phyloP scores from a whole-genome alignment of 2,888 invertebrate genomes.

The Trilocha varians region DNA sequence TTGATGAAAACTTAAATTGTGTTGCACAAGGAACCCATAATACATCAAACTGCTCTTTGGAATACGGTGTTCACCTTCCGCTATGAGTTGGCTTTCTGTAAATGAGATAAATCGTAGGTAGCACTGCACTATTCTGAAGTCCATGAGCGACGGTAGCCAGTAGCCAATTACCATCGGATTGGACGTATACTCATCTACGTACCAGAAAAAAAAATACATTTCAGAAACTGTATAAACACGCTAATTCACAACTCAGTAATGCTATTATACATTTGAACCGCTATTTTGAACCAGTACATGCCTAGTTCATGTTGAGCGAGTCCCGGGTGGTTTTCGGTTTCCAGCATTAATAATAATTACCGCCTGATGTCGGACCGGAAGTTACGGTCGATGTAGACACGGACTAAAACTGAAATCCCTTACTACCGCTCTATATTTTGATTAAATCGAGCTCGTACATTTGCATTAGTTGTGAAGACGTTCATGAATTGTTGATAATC shows the following conservation, averaged over 20 bases:
- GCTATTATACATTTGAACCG: constrained; percentile 19
- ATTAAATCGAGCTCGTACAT: background rate
- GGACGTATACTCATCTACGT: too few species aligned
- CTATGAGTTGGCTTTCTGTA: too few species aligned
- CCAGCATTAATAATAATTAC: constrained; percentile 26
- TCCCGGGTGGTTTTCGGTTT: constrained; percentile 22
- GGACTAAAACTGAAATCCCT: background rate
- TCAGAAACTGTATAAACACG: background rate
- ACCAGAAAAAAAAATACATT: too few species aligned
- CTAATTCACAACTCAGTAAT: constrained; percentile 7
- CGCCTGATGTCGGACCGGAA: constrained; percentile 2
- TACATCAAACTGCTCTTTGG: too few species aligned
- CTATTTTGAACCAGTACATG: constrained; percentile 15
- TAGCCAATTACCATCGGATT: too few species aligned
- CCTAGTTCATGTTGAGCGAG: constrained; percentile 14
- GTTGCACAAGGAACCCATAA: too few species aligned
- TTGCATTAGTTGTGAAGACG: background rate
- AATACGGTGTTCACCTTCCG: too few species aligned
- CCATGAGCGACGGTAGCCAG: too few species aligned
- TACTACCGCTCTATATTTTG: background rate
- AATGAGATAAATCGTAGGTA: too few species aligned
- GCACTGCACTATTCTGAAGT: too few species aligned
- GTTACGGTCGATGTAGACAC: constrained; percentile 3
- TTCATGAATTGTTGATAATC: too few species aligned
- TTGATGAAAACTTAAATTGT: too few species aligned